phyloP scores from a whole-genome alignment of 2,888 invertebrate species.

The Rhopalosiphum nymphaeae region DNA sequence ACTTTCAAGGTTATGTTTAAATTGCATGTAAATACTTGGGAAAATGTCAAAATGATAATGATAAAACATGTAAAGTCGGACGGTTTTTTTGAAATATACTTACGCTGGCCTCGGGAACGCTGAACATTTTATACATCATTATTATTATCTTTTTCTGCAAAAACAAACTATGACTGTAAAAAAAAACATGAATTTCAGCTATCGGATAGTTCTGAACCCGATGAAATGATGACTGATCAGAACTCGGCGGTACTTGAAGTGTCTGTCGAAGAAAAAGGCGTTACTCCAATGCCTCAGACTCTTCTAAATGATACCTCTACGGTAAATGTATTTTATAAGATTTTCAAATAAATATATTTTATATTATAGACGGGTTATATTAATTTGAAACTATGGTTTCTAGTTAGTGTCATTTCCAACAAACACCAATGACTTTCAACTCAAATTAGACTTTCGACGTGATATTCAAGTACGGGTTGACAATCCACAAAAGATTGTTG shows the following conservation, averaged over 20 bases:
- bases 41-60: conserved; percentile 21
- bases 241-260: conserved; percentile 66
- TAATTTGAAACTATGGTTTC: not conserved
- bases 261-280: conserved; percentile 65
- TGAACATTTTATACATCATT: not conserved
- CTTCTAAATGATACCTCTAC: conserved; percentile 27
- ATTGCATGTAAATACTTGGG: conserved; percentile 20
- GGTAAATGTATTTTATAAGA: conserved; percentile 4
- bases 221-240: conserved; percentile 65
- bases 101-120: not conserved
- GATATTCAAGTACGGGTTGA: conserved; percentile 79
- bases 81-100: conserved; percentile 23
- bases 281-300: conserved; percentile 41
- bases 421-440: conserved; percentile 24
- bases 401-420: conserved; percentile 49
- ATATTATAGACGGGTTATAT: not conserved
- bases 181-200: conserved; percentile 36
- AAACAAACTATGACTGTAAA: not conserved
- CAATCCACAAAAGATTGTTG: conserved; percentile 80
- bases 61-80: conserved; percentile 30
- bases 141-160: not conserved
- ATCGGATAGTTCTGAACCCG: not conserved
- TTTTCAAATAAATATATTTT: not conserved
- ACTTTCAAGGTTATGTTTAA: conserved; percentile 62
- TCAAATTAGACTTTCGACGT: conserved; percentile 69